phyloP scores from a whole-genome alignment of 2,113 vertebrate species.

The Mesitornis unicolor region DNA sequence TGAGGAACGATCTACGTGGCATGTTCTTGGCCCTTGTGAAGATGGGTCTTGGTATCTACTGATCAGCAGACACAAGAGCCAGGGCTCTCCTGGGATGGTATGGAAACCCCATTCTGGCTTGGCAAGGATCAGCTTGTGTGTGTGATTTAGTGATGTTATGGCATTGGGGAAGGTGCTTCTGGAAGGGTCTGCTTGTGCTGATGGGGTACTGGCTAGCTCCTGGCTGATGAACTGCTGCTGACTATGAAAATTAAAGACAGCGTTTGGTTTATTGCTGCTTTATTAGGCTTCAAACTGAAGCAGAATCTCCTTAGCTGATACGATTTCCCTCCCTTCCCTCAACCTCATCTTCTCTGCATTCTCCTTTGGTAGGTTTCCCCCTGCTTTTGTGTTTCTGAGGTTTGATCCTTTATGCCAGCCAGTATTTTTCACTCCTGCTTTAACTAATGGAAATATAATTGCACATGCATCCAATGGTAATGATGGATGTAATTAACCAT shows the following conservation, averaged over 20 bases:
- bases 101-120: background rate
- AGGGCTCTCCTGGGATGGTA: background rate
- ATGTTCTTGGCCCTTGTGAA: no score
- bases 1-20: background rate
- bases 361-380: background rate
- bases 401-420: background rate
- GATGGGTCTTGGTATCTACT: background rate
- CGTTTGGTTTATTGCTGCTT: background rate
- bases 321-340: background rate
- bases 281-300: background rate
- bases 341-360: fast-evolving
- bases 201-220: background rate
- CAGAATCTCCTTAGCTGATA: background rate
- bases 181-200: background rate
- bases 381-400: background rate
- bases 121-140: no score
- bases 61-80: background rate
- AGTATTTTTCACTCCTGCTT: background rate
- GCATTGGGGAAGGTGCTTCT: background rate
- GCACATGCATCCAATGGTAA: background rate
- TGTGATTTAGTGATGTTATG: fast-evolving
- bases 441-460: background rate
- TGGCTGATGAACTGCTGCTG: background rate
- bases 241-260: background rate
- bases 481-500: background rate